Percentiles rank a stretch among this genome's conserved stretches.
Conservation (phyloP, 2,797 vertebrate species). For the Parotocinclus haroldoi region DNA sequence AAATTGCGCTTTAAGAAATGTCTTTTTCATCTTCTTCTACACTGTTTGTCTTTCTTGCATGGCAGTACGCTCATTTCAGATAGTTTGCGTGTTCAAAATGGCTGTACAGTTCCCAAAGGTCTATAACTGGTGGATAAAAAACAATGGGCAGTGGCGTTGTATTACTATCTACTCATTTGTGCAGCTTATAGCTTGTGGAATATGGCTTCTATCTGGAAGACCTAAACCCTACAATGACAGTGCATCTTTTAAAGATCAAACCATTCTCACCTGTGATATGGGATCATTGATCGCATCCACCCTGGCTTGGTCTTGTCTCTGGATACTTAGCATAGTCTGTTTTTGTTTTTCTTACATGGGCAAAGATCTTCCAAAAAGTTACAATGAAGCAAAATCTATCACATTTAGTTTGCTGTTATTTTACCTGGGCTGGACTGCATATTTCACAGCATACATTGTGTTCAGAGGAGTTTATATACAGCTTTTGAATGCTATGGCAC, state of each 20-base stretch:
- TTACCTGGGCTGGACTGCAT: constrained; percentile 57
- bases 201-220: constrained; percentile 42
- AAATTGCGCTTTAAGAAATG: constrained; percentile 62
- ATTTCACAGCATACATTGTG: constrained; percentile 50
- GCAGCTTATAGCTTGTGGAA: constrained; percentile 60
- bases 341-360: constrained; percentile 70
- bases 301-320: constrained; percentile 40
- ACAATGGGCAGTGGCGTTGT: constrained; percentile 68
- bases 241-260: constrained; percentile 50
- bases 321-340: constrained; percentile 58
- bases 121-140: constrained; percentile 72
- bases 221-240: constrained; percentile 62
- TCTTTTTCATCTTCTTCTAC: constrained; percentile 68
- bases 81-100: constrained; percentile 84
- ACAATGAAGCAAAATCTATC: constrained; percentile 72
- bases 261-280: constrained; percentile 65
- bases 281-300: constrained; percentile 47
- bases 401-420: constrained; percentile 35
- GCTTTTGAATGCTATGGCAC: constrained; percentile 17
- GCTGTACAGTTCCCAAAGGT: constrained; percentile 66
- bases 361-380: constrained; percentile 71
- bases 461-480: constrained; percentile 53
- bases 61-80: constrained; percentile 78
- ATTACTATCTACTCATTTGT: constrained; percentile 55
- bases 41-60: constrained; percentile 76